Conservation (phyloP, 2,113 vertebrate genomes). For the Lepus timidus region DNA sequence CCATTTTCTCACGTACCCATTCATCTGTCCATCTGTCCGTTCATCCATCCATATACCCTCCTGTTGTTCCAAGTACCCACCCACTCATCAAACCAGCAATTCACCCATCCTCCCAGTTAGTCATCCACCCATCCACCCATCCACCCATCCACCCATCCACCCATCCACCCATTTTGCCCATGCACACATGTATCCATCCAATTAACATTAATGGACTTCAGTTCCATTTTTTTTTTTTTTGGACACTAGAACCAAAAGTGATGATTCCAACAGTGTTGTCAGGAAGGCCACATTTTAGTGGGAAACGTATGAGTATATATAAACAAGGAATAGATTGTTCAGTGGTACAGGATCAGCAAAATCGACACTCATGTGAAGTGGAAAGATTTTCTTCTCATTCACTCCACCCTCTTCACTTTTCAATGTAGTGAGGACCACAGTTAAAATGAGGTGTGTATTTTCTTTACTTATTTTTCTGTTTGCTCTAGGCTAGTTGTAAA, state of each 20-base stretch:
- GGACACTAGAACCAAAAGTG: background rate
- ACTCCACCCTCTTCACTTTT: background rate
- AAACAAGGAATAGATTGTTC: background rate
- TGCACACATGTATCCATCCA: background rate
- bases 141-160: too few relatives aligned
- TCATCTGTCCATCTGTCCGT: too few relatives aligned
- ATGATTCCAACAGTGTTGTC: background rate
- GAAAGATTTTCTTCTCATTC: background rate
- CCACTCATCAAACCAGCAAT: background rate
- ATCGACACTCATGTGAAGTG: background rate
- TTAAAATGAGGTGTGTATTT: background rate
- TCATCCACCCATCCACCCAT: too few relatives aligned
- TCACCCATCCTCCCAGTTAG: too few relatives aligned
- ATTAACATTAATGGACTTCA: background rate
- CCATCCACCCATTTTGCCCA: background rate
- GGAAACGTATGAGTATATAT: background rate
- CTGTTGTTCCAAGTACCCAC: too few relatives aligned
- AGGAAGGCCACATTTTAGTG: background rate
- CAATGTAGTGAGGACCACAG: fast-evolving
- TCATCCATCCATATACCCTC: background rate
- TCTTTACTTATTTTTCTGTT: background rate
- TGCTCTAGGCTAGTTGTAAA: background rate
- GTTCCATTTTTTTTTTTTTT: background rate
- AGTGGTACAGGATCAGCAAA: too few relatives aligned
- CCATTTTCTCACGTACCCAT: background rate